Evolutionary conservation across 2,888 invertebrate species (phyloP).

Genomic region (Limnephilus rhombicus): DNA sequence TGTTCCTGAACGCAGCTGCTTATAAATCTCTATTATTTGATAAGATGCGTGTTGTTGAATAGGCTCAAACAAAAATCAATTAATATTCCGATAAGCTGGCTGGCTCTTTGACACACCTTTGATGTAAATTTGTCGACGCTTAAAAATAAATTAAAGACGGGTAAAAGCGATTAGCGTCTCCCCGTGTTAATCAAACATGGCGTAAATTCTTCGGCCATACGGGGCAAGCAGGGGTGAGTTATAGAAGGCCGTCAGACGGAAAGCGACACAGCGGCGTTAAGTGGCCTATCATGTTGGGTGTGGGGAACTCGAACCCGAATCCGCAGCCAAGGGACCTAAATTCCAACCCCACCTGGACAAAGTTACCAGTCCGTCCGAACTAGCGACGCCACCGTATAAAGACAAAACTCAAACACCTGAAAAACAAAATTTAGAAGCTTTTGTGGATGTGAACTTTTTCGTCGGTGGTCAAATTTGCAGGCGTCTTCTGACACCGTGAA

Average conservation of each 20-base stretch:
- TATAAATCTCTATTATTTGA: constrained; percentile 34
- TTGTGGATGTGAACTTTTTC: not conserved
- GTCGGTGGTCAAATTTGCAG: not conserved
- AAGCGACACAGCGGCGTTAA: constrained; percentile 74
- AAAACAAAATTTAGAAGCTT: not conserved
- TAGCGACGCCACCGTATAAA: constrained; percentile 66
- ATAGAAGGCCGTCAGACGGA: constrained; percentile 47
- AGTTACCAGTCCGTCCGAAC: not conserved
- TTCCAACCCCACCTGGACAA: not conserved
- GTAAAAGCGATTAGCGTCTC: constrained; percentile 24
- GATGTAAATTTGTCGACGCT: constrained; percentile 22
- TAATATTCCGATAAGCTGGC: not conserved
- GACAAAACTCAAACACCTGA: not conserved
- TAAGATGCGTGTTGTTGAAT: constrained; percentile 4
- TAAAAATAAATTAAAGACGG: not conserved
- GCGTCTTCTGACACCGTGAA: constrained; percentile 63
- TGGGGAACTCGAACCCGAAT: constrained; percentile 74
- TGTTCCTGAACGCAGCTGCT: not conserved
- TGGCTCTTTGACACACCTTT: not conserved
- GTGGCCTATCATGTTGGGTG: constrained; percentile 78
- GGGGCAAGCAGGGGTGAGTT: constrained; percentile 32
- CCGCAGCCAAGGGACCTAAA: constrained; percentile 70
- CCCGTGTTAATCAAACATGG: constrained; percentile 31
- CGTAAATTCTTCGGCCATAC: constrained; percentile 37
- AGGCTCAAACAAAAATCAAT: constrained; percentile 22